phyloP scores from a whole-genome alignment of 1,140 invertebrate species.

The Carposina sasakii region DNA sequence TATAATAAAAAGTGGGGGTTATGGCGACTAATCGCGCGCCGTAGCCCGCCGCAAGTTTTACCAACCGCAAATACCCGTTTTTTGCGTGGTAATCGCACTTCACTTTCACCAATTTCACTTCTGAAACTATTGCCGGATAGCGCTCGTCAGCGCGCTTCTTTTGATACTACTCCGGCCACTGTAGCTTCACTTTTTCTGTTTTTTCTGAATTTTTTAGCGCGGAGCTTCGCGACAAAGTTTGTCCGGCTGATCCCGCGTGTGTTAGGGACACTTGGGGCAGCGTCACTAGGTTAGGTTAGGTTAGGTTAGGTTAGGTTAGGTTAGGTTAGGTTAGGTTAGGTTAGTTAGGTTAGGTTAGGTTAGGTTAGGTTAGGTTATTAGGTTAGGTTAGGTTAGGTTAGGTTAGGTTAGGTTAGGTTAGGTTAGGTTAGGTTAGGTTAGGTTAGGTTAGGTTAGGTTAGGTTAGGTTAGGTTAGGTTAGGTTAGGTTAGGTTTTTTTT shows the following conservation, averaged over 20 bases:
- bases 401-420: conserved; percentile 29
- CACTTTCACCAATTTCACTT: too few relatives aligned
- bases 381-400: conserved; percentile 29
- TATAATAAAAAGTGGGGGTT: neutral
- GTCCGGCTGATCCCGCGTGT: neutral
- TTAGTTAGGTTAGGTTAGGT: conserved; percentile 29
- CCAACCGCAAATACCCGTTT: too few relatives aligned
- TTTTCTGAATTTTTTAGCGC: neutral
- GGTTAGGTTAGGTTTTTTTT: conserved; percentile 31
- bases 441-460: conserved; percentile 33
- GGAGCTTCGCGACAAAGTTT: neutral
- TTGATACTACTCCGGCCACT: neutral
- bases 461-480: conserved; percentile 33
- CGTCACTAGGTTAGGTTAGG: conserved; percentile 24
- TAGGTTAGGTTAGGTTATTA: conserved; percentile 25
- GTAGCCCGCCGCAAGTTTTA: neutral
- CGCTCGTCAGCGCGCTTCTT: neutral
- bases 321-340: conserved; percentile 27
- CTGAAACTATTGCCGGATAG: neutral
- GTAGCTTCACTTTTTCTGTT: neutral
- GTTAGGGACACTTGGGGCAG: too few relatives aligned
- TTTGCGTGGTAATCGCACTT: too few relatives aligned
- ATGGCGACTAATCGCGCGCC: neutral
- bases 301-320: conserved; percentile 30
- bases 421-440: conserved; percentile 32